These are phyloP conservation scores for Plecturocebus donacophilus DNA, from an alignment of 2,113 vertebrate genomes.

Conservation along the genomic window DNA sequence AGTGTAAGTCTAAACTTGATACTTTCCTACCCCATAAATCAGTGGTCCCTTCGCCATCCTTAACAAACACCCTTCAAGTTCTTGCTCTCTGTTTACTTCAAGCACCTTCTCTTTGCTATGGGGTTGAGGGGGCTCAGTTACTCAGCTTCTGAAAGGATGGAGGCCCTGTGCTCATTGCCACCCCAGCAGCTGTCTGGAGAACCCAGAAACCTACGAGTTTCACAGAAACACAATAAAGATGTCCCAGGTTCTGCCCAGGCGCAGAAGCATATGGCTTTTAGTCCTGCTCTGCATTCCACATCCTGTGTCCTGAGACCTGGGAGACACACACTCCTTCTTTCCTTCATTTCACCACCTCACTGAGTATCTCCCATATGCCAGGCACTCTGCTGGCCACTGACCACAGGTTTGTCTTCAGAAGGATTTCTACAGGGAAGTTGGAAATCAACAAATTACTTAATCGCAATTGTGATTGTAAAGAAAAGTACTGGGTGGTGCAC, in stretches of 20 bases:
- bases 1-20: neutral
- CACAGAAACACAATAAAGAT: neutral
- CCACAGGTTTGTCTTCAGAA: neutral
- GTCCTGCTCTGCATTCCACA: neutral
- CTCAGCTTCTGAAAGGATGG: neutral
- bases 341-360: neutral
- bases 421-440: neutral
- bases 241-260: neutral
- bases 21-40: neutral
- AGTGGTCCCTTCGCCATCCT: neutral
- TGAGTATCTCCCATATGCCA: no score
- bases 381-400: neutral
- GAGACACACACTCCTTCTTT: fast-evolving
- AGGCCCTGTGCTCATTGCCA: neutral
- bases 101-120: neutral
- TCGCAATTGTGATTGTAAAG: neutral
- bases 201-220: neutral
- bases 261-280: neutral
- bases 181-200: neutral
- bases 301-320: neutral
- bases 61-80: neutral
- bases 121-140: neutral
- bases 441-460: slow-evolving; percentile 1
- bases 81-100: slow-evolving; percentile 10
- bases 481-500: neutral